Conservation (phyloP, 2,797 vertebrate species). For the Graptemys geographica region DNA sequence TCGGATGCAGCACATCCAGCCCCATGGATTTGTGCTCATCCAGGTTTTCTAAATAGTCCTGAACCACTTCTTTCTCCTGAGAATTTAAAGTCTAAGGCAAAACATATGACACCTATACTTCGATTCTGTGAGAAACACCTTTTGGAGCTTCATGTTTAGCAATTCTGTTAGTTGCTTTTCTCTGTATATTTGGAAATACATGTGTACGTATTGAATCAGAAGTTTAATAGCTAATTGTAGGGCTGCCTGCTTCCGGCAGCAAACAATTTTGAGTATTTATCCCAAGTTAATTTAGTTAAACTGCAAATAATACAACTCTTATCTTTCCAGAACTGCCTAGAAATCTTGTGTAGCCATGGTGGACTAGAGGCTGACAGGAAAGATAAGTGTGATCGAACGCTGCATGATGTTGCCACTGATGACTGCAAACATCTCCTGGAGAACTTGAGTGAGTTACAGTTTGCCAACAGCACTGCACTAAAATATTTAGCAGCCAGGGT, state of each 20-base stretch:
- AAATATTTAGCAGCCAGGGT: not conserved
- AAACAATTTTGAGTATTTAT: constrained; percentile 13
- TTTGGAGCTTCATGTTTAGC: not conserved
- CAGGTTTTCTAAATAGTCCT: too few relatives aligned
- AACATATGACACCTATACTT: not conserved
- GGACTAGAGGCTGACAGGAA: constrained; percentile 91
- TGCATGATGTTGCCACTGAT: constrained; percentile 95
- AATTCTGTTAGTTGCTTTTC: not conserved
- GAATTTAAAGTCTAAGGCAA: not conserved
- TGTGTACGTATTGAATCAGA: constrained; percentile 22
- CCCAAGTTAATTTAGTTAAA: constrained; percentile 9
- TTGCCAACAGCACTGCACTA: not conserved
- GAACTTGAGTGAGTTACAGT: constrained; percentile 89
- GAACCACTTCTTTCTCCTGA: not conserved
- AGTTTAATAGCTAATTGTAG: constrained; percentile 30
- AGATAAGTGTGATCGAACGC: constrained; percentile 92
- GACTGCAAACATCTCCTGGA: constrained; percentile 98
- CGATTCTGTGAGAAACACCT: not conserved
- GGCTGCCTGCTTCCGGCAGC: not conserved
- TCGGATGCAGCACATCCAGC: too few relatives aligned
- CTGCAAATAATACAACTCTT: constrained; percentile 70
- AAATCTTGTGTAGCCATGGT: constrained; percentile 91
- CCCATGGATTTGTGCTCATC: too few relatives aligned
- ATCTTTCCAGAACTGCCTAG: constrained; percentile 92
- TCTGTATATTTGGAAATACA: constrained; percentile 3